These are phyloP conservation scores for Drosophila borealis DNA, from an alignment of 2,888 invertebrate genomes.

Conservation along the genomic window DNA sequence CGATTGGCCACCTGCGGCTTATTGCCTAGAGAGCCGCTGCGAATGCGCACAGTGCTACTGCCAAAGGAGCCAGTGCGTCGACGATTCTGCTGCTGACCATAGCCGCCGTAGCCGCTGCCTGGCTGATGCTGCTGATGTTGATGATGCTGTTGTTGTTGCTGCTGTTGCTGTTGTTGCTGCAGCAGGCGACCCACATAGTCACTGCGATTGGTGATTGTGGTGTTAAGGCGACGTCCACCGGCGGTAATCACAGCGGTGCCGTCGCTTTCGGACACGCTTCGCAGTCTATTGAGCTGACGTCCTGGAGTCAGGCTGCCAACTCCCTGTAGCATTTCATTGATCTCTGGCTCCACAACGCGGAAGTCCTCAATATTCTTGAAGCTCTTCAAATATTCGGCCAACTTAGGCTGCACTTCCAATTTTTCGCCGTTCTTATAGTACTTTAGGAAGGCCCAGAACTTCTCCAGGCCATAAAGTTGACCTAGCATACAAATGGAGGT, in stretches of 20 bases:
- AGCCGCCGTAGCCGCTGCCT: conserved; percentile 58
- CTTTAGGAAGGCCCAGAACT: conserved; percentile 99
- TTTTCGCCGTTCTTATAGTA: conserved; percentile 94
- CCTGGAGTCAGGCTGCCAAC: conserved; percentile 85
- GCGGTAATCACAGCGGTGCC: conserved; percentile 82
- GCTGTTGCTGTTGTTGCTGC: conserved; percentile 79
- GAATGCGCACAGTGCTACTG: conserved; percentile 83
- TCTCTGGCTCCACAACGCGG: conserved; percentile 89
- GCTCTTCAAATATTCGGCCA: conserved; percentile 90
- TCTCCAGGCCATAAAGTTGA: conserved; percentile 98
- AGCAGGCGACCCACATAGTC: conserved; percentile 84
- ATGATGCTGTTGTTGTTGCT: conserved; percentile 73
- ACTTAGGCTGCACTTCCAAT: conserved; percentile 90
- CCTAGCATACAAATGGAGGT: conserved; percentile 86
- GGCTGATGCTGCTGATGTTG: conserved; percentile 67
- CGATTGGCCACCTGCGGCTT: conserved; percentile 84
- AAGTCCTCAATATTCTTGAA: conserved; percentile 97
- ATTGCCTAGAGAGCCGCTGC: conserved; percentile 84
- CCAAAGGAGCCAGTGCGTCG: conserved; percentile 84
- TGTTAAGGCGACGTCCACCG: conserved; percentile 81
- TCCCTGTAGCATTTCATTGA: conserved; percentile 87
- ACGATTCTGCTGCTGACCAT: conserved; percentile 74
- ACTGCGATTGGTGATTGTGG: conserved; percentile 84
- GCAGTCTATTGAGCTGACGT: conserved; percentile 87
- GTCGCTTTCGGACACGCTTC: conserved; percentile 89